Evolutionary conservation across 1,140 invertebrate species (phyloP).

Genomic region (Apocrypta bakeri): DNA sequence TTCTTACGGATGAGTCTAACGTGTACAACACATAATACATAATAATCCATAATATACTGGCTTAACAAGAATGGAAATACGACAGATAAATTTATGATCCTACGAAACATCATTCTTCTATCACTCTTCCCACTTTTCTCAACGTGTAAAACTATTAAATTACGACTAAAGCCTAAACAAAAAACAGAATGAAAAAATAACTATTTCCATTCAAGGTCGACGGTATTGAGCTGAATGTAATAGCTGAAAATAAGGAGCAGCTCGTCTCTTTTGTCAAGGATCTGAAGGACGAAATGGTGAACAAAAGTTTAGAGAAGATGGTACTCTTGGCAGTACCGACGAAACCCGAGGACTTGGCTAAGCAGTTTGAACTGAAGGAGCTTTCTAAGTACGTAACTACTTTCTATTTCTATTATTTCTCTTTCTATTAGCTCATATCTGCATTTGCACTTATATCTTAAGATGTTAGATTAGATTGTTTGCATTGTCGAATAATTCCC

Average conservation of each 20-base stretch:
- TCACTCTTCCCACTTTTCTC: not conserved
- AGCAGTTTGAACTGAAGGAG: slow-evolving; percentile 81
- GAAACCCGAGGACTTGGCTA: slow-evolving; percentile 79
- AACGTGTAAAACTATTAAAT: not conserved
- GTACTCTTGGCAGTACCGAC: slow-evolving; percentile 78
- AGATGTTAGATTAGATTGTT: not conserved
- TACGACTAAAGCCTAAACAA: not conserved
- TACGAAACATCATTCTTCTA: too few species aligned
- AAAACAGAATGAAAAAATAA: not conserved
- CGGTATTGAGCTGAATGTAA: slow-evolving; percentile 80
- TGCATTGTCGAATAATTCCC: not conserved
- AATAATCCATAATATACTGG: too few species aligned
- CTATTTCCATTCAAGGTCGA: slow-evolving; percentile 71
- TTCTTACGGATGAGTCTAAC: too few species aligned
- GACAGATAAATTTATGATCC: too few species aligned
- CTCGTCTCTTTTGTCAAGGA: slow-evolving; percentile 77
- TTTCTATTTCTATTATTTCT: slow-evolving; percentile 13
- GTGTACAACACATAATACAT: too few species aligned
- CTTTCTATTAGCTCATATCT: not conserved
- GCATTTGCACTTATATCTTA: not conserved
- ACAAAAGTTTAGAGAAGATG: slow-evolving; percentile 73
- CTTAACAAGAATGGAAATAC: too few species aligned
- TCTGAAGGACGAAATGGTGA: slow-evolving; percentile 74
- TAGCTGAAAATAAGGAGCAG: slow-evolving; percentile 75
- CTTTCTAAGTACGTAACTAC: slow-evolving; percentile 74